Evolutionary conservation across 1,140 invertebrate species (phyloP).

Genomic region (Drosophila willistoni): DNA sequence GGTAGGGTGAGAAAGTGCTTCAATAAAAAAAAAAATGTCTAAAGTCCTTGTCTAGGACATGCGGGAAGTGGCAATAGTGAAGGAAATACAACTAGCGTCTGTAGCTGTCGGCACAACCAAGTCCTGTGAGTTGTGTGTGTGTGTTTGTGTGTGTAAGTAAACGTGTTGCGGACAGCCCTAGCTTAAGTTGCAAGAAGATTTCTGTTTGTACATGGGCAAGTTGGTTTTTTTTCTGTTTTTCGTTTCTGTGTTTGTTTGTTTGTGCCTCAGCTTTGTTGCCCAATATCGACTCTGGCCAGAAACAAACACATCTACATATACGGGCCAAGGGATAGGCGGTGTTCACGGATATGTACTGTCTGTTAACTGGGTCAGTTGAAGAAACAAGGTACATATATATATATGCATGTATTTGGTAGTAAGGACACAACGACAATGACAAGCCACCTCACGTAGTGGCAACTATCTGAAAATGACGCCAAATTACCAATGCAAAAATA

Average conservation of each 20-base stretch:
- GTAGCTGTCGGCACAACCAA: constrained; percentile 42
- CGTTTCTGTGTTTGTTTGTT: constrained; percentile 40
- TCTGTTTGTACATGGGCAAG: constrained; percentile 67
- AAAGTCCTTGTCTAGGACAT: constrained; percentile 42
- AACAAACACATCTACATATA: constrained; percentile 24
- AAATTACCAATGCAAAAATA: constrained; percentile 81
- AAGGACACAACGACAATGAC: constrained; percentile 18
- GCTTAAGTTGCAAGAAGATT: constrained; percentile 78
- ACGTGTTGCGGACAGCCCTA: constrained; percentile 74
- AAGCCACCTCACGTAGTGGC: constrained; percentile 58
- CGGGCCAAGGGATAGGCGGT: too few relatives aligned
- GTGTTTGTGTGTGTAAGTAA: constrained; percentile 31
- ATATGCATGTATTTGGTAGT: neutral
- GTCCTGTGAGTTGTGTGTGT: constrained; percentile 25
- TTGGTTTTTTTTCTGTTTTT: constrained; percentile 19
- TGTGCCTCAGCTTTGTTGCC: constrained; percentile 71
- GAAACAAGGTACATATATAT: neutral
- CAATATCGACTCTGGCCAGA: constrained; percentile 41
- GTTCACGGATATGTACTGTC: neutral
- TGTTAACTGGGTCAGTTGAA: constrained; percentile 64
- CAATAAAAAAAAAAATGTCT: constrained; percentile 4
- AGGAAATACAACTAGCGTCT: constrained; percentile 12
- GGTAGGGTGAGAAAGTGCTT: neutral
- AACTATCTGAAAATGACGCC: constrained; percentile 80
- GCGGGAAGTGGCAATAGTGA: constrained; percentile 35